A percentile compares a stretch with the other conserved stretches of the same genome.
Evolutionary conservation across 2,113 vertebrate species (phyloP).

Genomic region (Cyanoramphus novaezelandiae): DNA sequence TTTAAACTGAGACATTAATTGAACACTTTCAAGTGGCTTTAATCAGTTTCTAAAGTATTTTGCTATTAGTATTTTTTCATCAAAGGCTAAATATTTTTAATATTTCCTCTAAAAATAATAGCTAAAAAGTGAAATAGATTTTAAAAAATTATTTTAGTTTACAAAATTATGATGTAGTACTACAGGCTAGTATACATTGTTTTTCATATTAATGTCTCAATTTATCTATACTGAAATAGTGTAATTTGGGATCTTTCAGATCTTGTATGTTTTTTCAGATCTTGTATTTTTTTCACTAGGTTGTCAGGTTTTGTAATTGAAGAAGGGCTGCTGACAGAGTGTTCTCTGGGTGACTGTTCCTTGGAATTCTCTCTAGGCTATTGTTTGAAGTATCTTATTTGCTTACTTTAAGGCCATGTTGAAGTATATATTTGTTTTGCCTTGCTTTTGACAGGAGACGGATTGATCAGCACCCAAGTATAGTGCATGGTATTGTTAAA

Average conservation of each 20-base stretch:
- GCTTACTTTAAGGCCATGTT: background rate
- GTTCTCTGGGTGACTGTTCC: background rate
- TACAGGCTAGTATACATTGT: background rate
- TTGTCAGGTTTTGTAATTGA: background rate
- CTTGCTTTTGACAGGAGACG: background rate
- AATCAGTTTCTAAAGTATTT: background rate
- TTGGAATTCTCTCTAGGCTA: background rate
- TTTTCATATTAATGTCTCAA: background rate
- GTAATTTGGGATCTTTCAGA: background rate
- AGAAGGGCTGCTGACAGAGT: background rate
- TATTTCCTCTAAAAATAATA: background rate
- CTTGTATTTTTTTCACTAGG: background rate
- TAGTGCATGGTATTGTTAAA: background rate
- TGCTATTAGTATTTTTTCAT: background rate
- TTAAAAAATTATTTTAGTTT: background rate
- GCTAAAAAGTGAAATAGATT: background rate
- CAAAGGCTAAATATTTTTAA: background rate
- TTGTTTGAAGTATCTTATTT: background rate
- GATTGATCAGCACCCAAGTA: background rate
- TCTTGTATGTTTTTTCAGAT: background rate
- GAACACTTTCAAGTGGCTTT: background rate
- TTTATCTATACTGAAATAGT: background rate
- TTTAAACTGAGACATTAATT: background rate
- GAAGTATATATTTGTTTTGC: background rate
- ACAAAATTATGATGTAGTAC: background rate